These are phyloP conservation scores for Deilephila porcellus DNA, from an alignment of 2,888 invertebrate genomes.

Conservation along the genomic window DNA sequence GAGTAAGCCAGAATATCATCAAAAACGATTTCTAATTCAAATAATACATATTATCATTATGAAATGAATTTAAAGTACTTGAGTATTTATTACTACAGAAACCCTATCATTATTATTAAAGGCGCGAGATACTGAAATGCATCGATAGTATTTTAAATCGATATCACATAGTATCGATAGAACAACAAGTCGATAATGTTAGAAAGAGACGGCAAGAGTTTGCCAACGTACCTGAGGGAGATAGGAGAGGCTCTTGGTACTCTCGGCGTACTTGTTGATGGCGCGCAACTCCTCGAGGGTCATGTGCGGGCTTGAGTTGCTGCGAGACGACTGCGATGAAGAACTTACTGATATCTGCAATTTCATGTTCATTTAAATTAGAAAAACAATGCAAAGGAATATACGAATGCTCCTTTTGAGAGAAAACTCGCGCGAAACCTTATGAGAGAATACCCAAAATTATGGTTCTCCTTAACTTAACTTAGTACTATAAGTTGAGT, in stretches of 20 bases:
- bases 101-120: background rate
- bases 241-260: constrained; percentile 95
- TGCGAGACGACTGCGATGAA: constrained; percentile 89
- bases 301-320: constrained; percentile 87
- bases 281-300: constrained; percentile 93
- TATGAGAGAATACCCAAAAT: too few relatives aligned
- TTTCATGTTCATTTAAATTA: background rate
- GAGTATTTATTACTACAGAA: background rate
- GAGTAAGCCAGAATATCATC: background rate
- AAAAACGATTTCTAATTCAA: background rate
- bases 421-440: too few relatives aligned
- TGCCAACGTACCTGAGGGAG: constrained; percentile 90
- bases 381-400: background rate
- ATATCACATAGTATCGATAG: background rate
- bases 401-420: too few relatives aligned
- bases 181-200: background rate
- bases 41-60: background rate
- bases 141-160: background rate
- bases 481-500: too few relatives aligned
- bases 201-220: constrained; percentile 14
- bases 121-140: background rate
- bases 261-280: constrained; percentile 95
- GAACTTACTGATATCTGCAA: constrained; percentile 88
- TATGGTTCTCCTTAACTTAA: too few relatives aligned
- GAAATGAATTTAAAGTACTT: background rate